phyloP scores from a whole-genome alignment of 64 coral and sea anemone genomes.

The Pocillopora verrucosa region DNA sequence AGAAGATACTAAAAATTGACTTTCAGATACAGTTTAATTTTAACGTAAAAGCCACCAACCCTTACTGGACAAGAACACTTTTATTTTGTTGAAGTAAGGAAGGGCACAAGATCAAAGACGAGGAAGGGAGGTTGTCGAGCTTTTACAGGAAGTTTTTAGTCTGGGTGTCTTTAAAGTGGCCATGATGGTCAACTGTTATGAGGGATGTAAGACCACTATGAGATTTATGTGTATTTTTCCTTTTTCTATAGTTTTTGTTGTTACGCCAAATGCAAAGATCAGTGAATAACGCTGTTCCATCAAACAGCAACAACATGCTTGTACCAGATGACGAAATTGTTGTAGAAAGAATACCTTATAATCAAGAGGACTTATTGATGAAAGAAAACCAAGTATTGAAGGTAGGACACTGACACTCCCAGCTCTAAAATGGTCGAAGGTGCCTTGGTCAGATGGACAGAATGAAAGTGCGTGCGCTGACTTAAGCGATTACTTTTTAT shows the following conservation, averaged over 20 bases:
- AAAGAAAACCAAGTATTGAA: slow-evolving; percentile 23
- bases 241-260: slow-evolving; percentile 14
- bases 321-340: background rate
- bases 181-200: too few species aligned
- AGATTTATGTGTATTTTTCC: background rate
- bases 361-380: slow-evolving; percentile 4
- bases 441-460: background rate
- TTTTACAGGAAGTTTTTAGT: too few species aligned
- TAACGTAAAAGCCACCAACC: too few species aligned
- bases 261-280: slow-evolving; percentile 26
- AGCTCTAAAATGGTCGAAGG: background rate
- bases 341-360: background rate
- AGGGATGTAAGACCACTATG: background rate
- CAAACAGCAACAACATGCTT: slow-evolving; percentile 13
- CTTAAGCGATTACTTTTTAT: too few species aligned
- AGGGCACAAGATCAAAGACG: too few species aligned
- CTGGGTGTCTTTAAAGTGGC: too few species aligned
- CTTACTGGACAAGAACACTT: too few species aligned
- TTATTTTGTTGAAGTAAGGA: too few species aligned
- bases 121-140: too few species aligned
- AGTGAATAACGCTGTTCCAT: background rate
- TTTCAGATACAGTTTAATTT: too few species aligned
- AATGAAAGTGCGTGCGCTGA: too few species aligned
- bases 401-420: slow-evolving; percentile 3
- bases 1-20: too few species aligned